These are phyloP conservation scores for Andrena marginata DNA, from an alignment of 2,888 invertebrate genomes.

Conservation along the genomic window DNA sequence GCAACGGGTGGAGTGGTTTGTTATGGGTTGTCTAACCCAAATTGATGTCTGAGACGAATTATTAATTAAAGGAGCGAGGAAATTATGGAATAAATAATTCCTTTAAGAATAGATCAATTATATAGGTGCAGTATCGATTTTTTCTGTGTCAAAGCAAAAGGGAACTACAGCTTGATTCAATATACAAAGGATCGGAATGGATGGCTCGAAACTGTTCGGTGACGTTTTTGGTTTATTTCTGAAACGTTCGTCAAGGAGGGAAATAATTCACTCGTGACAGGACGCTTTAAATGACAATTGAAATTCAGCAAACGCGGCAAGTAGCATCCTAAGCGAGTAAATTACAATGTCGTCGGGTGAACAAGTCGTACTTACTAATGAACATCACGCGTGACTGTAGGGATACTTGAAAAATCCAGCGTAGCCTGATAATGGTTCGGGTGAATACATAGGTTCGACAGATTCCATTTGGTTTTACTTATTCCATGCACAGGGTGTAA, in stretches of 20 bases:
- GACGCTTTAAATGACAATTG: slow-evolving; percentile 46
- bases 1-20: neutral
- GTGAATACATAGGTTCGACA: slow-evolving; percentile 37
- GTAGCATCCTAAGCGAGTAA: slow-evolving; percentile 53
- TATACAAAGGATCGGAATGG: neutral
- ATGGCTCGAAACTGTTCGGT: neutral
- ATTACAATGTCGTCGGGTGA: slow-evolving; percentile 44
- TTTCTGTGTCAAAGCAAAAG: no score
- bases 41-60: no score
- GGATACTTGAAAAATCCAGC: slow-evolving; percentile 42
- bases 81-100: no score
- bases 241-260: neutral
- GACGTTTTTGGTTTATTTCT: neutral
- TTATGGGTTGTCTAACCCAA: neutral
- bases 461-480: slow-evolving; percentile 59
- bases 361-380: slow-evolving; percentile 43
- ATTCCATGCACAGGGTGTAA: slow-evolving; percentile 47
- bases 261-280: slow-evolving; percentile 13
- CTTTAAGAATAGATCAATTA: no score
- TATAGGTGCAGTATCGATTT: no score
- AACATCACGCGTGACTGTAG: slow-evolving; percentile 29
- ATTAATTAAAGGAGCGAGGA: no score
- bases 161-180: neutral
- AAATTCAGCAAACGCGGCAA: slow-evolving; percentile 44
- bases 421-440: slow-evolving; percentile 29